phyloP scores from a whole-genome alignment of 2,888 invertebrate species.

The Eupithecia abbreviata region DNA sequence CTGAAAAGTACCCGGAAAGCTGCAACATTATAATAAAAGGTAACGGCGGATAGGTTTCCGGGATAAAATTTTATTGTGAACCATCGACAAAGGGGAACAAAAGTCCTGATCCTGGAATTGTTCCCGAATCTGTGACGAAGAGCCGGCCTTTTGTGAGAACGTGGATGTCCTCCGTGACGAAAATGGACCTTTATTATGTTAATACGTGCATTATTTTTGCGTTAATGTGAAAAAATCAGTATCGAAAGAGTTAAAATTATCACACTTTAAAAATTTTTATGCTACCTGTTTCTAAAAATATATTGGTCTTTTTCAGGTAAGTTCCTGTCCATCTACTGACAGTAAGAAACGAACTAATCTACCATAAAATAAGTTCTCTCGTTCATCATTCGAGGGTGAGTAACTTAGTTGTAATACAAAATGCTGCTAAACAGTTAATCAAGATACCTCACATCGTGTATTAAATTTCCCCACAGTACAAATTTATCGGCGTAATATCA shows the following conservation, averaged over 20 bases:
- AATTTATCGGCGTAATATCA: slow-evolving; percentile 10
- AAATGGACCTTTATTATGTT: slow-evolving; percentile 22
- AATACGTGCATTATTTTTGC: slow-evolving; percentile 8
- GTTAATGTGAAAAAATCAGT: neutral
- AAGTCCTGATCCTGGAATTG: slow-evolving; percentile 49
- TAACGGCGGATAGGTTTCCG: slow-evolving; percentile 81
- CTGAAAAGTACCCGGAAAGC: slow-evolving; percentile 76
- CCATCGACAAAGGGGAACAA: slow-evolving; percentile 73
- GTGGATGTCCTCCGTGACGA: slow-evolving; percentile 26
- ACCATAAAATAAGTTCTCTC: neutral
- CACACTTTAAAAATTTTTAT: neutral
- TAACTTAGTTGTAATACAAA: neutral
- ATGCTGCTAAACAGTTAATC: neutral
- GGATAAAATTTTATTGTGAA: slow-evolving; percentile 81
- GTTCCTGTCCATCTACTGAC: neutral
- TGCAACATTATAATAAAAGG: slow-evolving; percentile 82
- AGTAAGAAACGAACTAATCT: neutral
- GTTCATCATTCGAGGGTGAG: neutral
- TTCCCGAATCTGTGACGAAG: slow-evolving; percentile 55
- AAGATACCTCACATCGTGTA: neutral
- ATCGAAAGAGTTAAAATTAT: neutral
- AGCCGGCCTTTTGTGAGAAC: slow-evolving; percentile 45
- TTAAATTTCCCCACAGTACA: neutral
- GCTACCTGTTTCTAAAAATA: neutral
- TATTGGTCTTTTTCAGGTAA: neutral